Percentiles rank a stretch among this genome's conserved stretches.
Evolutionary conservation across 2,797 vertebrate genomes (phyloP).

Genomic region (Otolemur crassicaudatus): DNA sequence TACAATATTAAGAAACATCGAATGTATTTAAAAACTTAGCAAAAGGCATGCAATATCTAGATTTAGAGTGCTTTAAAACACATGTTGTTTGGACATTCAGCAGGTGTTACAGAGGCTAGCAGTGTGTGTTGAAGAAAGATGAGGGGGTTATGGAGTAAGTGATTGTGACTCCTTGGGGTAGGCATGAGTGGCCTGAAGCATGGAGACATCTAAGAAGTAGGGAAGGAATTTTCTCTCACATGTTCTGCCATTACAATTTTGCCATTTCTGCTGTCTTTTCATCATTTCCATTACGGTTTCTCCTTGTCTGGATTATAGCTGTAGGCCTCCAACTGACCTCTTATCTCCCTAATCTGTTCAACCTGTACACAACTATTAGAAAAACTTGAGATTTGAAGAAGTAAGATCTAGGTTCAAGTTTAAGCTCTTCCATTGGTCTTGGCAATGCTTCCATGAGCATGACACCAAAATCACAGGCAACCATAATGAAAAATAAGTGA

Average conservation of each 20-base stretch:
- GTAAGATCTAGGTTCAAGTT: too few relatives aligned
- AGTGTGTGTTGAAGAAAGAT: background rate
- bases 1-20: background rate
- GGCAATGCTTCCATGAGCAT: background rate
- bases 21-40: background rate
- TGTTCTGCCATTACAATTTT: background rate
- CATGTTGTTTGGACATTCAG: background rate
- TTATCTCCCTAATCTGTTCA: background rate
- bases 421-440: background rate
- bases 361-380: background rate
- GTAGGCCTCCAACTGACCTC: background rate
- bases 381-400: background rate
- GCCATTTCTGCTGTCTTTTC: background rate
- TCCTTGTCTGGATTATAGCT: background rate
- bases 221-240: background rate
- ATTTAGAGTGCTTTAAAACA: background rate
- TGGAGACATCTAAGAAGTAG: background rate
- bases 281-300: too few relatives aligned
- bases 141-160: too few relatives aligned
- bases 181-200: background rate
- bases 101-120: background rate
- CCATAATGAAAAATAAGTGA: background rate
- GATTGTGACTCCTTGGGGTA: background rate
- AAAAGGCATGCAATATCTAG: background rate
- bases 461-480: background rate